Evolutionary conservation across 2,113 vertebrate species (phyloP).

Genomic region (Hystrix brachyura): DNA sequence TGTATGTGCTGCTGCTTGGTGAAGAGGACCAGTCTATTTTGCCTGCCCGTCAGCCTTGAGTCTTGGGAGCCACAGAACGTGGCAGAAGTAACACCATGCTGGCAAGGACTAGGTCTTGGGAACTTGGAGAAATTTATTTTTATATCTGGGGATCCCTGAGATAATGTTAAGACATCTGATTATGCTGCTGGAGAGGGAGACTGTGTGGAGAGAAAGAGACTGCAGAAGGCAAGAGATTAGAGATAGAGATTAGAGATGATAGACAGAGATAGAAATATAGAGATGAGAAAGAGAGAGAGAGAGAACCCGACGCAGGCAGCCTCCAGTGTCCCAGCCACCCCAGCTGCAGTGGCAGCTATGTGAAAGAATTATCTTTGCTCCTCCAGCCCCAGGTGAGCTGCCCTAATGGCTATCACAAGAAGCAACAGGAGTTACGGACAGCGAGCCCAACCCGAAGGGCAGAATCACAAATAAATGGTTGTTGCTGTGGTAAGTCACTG

Average conservation of each 20-base stretch:
- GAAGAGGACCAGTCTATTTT: not conserved
- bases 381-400: not conserved
- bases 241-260: not conserved
- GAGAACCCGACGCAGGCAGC: not conserved
- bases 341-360: accelerated
- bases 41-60: not conserved
- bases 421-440: not conserved
- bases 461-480: not conserved
- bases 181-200: not conserved
- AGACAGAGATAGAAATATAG: not conserved
- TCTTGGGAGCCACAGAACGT: not conserved
- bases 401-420: not conserved
- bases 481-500: not conserved
- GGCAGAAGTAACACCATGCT: not conserved
- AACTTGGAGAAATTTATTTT: not conserved
- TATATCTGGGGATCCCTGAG: not conserved
- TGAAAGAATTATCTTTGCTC: not conserved
- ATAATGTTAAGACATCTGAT: not conserved
- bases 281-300: accelerated
- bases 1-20: not conserved
- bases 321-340: not conserved
- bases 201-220: not conserved
- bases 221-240: too few species aligned
- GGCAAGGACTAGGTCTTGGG: too few species aligned
- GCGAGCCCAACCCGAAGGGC: not conserved